These are phyloP conservation scores for Entomobrya proxima DNA, from an alignment of 2,888 invertebrate species.

Conservation along the genomic window DNA sequence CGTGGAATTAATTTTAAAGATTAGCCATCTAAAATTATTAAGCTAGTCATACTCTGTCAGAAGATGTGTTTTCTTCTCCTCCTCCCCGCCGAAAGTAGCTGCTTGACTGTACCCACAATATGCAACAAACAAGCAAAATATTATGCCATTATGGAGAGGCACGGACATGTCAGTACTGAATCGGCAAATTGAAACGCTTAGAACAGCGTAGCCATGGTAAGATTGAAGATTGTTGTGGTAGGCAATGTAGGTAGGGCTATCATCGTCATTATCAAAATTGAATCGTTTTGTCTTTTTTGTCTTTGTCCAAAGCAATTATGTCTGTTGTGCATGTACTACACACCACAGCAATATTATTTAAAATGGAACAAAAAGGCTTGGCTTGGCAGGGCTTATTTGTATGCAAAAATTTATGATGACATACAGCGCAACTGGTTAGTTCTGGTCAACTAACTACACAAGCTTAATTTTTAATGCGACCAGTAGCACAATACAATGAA, in stretches of 20 bases:
- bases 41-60: not conserved
- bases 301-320: conserved; percentile 8
- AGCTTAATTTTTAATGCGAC: not conserved
- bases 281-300: conserved; percentile 8
- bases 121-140: no score
- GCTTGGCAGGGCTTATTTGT: not conserved
- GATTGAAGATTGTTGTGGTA: no score
- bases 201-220: not conserved
- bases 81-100: not conserved
- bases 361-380: conserved; percentile 34
- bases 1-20: conserved; percentile 8
- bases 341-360: not conserved
- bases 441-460: not conserved
- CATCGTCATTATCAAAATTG: not conserved
- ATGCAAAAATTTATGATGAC: not conserved
- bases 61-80: not conserved
- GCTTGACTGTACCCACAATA: no score
- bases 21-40: conserved; percentile 14
- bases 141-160: no score
- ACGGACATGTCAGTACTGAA: not conserved
- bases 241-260: not conserved
- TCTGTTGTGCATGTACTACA: conserved; percentile 1
- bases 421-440: not conserved
- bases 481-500: not conserved
- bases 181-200: not conserved